Percentiles rank a stretch among this genome's conserved stretches.
Conservation (phyloP, 2,113 vertebrate genomes). For the Seriola quinqueradiata region DNA sequence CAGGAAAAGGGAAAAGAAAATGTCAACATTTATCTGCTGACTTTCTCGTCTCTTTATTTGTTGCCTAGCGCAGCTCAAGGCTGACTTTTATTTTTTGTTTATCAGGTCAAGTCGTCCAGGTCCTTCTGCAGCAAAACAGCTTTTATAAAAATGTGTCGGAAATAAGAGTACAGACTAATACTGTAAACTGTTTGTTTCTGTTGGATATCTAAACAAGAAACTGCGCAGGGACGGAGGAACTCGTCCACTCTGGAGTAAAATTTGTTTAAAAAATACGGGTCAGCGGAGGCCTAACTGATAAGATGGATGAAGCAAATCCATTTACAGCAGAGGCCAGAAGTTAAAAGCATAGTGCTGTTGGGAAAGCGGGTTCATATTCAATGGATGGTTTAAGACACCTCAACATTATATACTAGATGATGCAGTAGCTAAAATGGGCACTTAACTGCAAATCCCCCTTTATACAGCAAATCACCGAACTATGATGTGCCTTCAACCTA, state of each 20-base stretch:
- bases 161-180: background rate
- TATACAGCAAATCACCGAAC: background rate
- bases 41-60: slow-evolving; percentile 26
- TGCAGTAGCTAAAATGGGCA: slow-evolving; percentile 6
- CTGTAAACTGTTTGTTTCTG: background rate
- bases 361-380: slow-evolving; percentile 10
- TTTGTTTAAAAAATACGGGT: slow-evolving; percentile 40
- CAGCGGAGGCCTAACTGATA: slow-evolving; percentile 16
- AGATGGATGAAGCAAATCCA: slow-evolving; percentile 30
- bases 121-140: slow-evolving; percentile 13
- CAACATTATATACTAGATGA: background rate
- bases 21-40: slow-evolving; percentile 52
- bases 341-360: slow-evolving; percentile 49
- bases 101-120: slow-evolving; percentile 19
- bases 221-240: background rate
- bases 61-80: slow-evolving; percentile 32
- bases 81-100: slow-evolving; percentile 34
- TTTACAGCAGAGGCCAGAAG: slow-evolving; percentile 38
- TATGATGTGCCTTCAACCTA: background rate
- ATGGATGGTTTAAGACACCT: slow-evolving; percentile 8
- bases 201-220: slow-evolving; percentile 10
- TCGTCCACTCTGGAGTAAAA: slow-evolving; percentile 14
- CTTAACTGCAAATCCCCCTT: slow-evolving; percentile 9
- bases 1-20: slow-evolving; percentile 34
- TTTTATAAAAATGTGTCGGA: slow-evolving; percentile 26